phyloP scores from a whole-genome alignment of 2,113 vertebrate genomes.

The Ammodytes dubius region DNA sequence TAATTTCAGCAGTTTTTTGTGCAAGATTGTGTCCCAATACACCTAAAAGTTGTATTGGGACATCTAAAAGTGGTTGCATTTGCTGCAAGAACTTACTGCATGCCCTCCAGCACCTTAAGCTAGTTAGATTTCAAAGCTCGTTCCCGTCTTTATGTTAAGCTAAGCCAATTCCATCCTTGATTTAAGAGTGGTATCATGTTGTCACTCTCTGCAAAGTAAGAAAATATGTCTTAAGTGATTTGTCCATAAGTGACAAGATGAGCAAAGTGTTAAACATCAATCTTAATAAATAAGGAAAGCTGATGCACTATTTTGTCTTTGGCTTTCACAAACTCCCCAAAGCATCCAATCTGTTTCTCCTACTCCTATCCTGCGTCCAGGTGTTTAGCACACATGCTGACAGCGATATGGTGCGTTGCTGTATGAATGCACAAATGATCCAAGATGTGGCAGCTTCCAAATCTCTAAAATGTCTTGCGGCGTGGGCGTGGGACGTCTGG shows the following conservation, averaged over 20 bases:
- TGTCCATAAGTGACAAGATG: background rate
- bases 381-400: background rate
- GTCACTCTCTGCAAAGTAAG: too few relatives aligned
- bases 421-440: conserved; percentile 27
- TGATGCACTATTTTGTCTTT: background rate
- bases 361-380: background rate
- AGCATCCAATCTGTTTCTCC: background rate
- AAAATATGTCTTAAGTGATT: too few relatives aligned
- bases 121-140: too few relatives aligned
- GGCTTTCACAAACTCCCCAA: background rate
- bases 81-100: too few relatives aligned
- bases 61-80: too few relatives aligned
- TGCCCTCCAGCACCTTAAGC: too few relatives aligned
- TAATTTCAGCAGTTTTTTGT: background rate
- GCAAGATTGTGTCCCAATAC: background rate
- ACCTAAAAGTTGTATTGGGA: too few relatives aligned
- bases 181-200: too few relatives aligned
- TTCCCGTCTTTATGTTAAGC: too few relatives aligned
- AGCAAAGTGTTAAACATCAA: too few relatives aligned
- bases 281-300: background rate
- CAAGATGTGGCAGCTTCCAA: conserved; percentile 25
- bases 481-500: conserved; percentile 71
- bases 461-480: conserved; percentile 38
- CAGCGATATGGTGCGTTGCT: background rate
- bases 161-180: too few relatives aligned